Base-by-base conservation (phyloP, 2,797 vertebrate species). In the Propithecus perrieri region DNA sequence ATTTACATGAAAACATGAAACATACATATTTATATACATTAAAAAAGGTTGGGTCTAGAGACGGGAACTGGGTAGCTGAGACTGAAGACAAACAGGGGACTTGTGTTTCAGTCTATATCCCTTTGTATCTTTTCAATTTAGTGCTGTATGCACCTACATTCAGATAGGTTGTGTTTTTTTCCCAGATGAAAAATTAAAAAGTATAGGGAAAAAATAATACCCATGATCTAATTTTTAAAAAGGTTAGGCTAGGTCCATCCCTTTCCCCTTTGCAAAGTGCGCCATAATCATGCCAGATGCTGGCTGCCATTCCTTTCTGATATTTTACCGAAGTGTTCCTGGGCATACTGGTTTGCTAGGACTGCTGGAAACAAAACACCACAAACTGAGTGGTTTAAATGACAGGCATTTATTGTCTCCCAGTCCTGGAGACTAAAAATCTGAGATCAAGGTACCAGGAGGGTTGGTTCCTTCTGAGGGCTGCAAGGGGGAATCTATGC, bases 91-190 rank as follows among this genome's bases (percentile, higher is more conserved):
- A 69, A 14, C 63, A 72, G 30, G n/a, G 4, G 24, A 35, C 20
- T 61, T 63, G 35, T 35, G 48, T 85, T 50, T 95, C 67, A 78
- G 24, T 53, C 38, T 74, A 1, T 59, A 46, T 80, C 26, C 35
- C 79, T 88, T 84, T n/a, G 10, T 30, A 17, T 38, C 18, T 59
- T 83, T 95, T 65, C 22, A 96, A 67, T 59, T 94, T 78, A 88
- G 30, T 81, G 72, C 30, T 90, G 14, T 12, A 57, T 38, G 8
- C 14, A 53, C 67, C 59, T 71, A 85, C 67, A 75, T 85, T 35
- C 65, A 75, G 50, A 80, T 59, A 90, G 1, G 5, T 55, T 81
- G 50, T 15, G n/a, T 78, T 78, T 76, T 24, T 89, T 69, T 53
- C 24, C 43, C 43, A 78, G 13, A 10, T 65, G 46, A 48, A 50